Evolutionary conservation across 2,888 invertebrate species (phyloP), one percentile per base, ranked within the genome.

Genomic region (Hoplodrina ambigua): DNA sequence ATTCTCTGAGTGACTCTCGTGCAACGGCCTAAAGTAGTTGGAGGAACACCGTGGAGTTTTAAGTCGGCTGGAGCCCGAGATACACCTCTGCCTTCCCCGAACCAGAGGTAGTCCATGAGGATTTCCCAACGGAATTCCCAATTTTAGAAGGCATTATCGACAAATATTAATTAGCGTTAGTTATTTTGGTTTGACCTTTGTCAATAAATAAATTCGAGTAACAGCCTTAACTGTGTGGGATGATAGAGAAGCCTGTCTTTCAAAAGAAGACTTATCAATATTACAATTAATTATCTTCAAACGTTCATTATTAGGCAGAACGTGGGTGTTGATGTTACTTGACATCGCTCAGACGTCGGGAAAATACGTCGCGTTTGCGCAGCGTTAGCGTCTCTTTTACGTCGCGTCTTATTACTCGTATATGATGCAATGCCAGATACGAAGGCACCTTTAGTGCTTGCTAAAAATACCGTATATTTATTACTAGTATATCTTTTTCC

Each of bases 151-250:
- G 15, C 13, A 41, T 52, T 54, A 20, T 20, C 11, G 25, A 52
- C 55, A 46, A 13, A 30, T 20, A 13, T 33, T 46, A 19, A 10
- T 6, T 37, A 46, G 15, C 11, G 30, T 59, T 25, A 25, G 19
- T 37, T 55, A 60, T 60, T 55, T 78, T 44, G 2, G 19, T 78
- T 50, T 55, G 33, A 55, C 49, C 54, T 72, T 54, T 59, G 54
- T 25, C 7, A 25, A 49, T 49, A 41, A 41, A 58, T 5, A 50
- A 50, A 44, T 44, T 59, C n/a, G 15, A 55, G n/a, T 13, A 25
- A 20, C 19, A 10, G 1, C 15, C 10, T 11, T 1, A 37, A 53
- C 15, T 19, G 46, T n/a, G 52, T 69, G 20, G 49, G 72, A 44
- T 50, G 37, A 55, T 56, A 33, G n/a, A 49, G 69, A 37, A 20